These are phyloP conservation scores for Oncorhynchus mykiss DNA, from an alignment of 2,113 vertebrate genomes.

Conservation along the genomic window DNA sequence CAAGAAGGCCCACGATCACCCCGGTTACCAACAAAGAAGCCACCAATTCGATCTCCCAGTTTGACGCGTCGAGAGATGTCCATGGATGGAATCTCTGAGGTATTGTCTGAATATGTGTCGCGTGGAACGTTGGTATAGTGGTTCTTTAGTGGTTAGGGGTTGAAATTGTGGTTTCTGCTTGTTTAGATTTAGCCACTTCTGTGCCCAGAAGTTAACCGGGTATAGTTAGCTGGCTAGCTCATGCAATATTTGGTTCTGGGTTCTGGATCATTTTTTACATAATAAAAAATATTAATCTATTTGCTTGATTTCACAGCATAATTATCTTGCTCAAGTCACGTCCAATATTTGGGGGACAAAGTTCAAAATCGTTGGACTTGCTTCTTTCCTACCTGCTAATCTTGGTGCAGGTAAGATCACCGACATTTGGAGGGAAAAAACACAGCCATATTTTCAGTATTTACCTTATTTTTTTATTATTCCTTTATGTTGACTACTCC, in stretches of 20 bases:
- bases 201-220: not conserved
- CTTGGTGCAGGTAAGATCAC: slow-evolving; percentile 92
- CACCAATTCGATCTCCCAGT: slow-evolving; percentile 89
- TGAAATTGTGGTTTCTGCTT: not conserved
- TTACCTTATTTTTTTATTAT: not conserved
- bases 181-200: not conserved
- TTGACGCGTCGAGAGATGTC: slow-evolving; percentile 91
- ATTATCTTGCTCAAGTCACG: slow-evolving; percentile 98
- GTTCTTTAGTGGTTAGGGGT: too few relatives aligned
- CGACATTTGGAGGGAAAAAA: not conserved
- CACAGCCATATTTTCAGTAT: too few relatives aligned
- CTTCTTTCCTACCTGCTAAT: slow-evolving; percentile 94
- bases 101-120: slow-evolving; percentile 47
- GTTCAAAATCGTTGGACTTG: slow-evolving; percentile 99
- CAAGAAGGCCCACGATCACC: slow-evolving; percentile 94
- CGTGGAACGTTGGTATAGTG: not conserved
- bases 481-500: not conserved
- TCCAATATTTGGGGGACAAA: slow-evolving; percentile 99
- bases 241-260: too few relatives aligned
- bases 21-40: slow-evolving; percentile 88
- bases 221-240: not conserved
- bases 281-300: not conserved
- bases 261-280: slow-evolving; percentile 4
- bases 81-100: slow-evolving; percentile 95
- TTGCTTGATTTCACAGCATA: slow-evolving; percentile 81